These are phyloP conservation scores for Saccopteryx bilineata DNA, from an alignment of 2,113 vertebrate species.

Conservation along the genomic window DNA sequence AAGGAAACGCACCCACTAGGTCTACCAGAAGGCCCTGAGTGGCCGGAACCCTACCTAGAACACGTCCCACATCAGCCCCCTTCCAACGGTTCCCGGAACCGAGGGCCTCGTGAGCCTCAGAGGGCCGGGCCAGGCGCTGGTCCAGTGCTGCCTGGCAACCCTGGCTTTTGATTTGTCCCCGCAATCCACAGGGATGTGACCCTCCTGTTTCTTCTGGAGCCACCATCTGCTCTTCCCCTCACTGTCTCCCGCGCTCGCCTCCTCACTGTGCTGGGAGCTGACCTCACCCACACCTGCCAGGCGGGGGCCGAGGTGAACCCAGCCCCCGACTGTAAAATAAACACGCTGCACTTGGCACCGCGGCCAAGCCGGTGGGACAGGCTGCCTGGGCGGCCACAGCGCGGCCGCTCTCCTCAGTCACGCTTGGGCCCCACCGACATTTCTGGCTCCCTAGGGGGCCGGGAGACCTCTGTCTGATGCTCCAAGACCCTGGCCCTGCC, in stretches of 20 bases:
- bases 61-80: background rate
- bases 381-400: background rate
- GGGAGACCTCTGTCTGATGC: background rate
- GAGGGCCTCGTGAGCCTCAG: background rate
- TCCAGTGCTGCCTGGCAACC: background rate
- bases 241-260: background rate
- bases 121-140: background rate
- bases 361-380: background rate
- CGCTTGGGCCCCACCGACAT: background rate
- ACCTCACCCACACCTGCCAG: background rate
- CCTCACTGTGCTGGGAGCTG: background rate
- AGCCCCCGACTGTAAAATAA: background rate
- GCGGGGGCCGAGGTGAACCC: background rate
- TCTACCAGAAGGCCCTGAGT: background rate
- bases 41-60: background rate
- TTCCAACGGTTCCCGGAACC: background rate
- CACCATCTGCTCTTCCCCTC: background rate
- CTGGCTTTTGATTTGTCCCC: background rate
- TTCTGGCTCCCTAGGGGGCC: background rate
- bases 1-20: background rate
- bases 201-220: background rate
- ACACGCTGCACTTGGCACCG: accelerated
- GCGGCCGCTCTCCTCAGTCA: background rate
- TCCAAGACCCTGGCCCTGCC: background rate
- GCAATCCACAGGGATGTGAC: too few relatives aligned